Percentiles rank a stretch among this genome's conserved stretches.
Conservation (phyloP, 2,797 vertebrate genomes). For the Graptemys geographica region DNA sequence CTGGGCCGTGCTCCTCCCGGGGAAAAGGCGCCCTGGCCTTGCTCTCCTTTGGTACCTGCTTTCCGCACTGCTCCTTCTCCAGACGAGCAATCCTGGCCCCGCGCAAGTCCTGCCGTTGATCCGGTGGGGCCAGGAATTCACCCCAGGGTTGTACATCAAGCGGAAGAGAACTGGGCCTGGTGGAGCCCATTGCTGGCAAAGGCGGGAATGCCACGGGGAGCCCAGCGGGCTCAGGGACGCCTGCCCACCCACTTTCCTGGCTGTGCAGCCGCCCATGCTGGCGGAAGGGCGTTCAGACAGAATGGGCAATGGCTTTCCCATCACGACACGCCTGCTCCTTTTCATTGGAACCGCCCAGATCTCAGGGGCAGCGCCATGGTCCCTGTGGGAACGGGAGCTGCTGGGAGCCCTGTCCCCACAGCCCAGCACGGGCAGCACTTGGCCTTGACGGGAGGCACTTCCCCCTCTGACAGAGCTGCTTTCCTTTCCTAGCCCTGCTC, state of each 20-base stretch:
- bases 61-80: neutral
- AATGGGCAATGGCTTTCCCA: neutral
- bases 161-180: neutral
- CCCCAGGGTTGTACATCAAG: neutral
- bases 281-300: neutral
- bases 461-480: neutral
- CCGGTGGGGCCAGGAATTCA: neutral
- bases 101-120: neutral
- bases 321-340: neutral
- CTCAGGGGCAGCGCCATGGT: neutral
- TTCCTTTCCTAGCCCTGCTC: neutral
- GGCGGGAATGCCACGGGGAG: neutral
- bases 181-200: too few relatives aligned
- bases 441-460: neutral
- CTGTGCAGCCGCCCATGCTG: neutral
- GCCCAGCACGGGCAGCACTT: neutral
- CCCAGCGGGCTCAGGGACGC: too few relatives aligned
- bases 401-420: neutral
- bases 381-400: accelerated
- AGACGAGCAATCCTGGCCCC: neutral
- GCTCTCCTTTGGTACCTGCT: neutral
- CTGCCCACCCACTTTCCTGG: neutral
- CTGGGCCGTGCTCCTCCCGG: neutral
- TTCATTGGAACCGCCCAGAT: neutral
- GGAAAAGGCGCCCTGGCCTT: neutral